Conservation (phyloP, 1,140 invertebrate genomes). For the Aleiodes sp. region DNA sequence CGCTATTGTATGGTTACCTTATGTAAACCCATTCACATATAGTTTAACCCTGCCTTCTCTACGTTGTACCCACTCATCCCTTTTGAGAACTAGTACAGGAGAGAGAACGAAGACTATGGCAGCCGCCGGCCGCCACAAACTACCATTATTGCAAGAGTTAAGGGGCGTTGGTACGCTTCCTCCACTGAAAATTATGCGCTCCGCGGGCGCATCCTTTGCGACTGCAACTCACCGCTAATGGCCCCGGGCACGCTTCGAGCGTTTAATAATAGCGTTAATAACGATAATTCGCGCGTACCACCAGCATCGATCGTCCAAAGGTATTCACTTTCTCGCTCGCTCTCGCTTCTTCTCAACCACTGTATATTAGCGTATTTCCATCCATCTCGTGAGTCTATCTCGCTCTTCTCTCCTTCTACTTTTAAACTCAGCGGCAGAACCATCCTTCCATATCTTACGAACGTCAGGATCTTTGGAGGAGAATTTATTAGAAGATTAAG, state of each 20-base stretch:
- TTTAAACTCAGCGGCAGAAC: not conserved
- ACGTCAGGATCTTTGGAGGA: not conserved
- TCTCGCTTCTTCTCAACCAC: too few species aligned
- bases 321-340: not conserved
- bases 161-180: constrained; percentile 21
- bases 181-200: constrained; percentile 34
- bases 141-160: constrained; percentile 37
- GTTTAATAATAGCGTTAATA: constrained; percentile 43
- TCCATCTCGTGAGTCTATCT: too few species aligned
- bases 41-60: not conserved
- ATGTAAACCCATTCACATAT: not conserved
- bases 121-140: constrained; percentile 32
- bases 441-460: not conserved
- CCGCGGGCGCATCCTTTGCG: constrained; percentile 37
- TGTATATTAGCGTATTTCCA: not conserved
- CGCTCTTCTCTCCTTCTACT: too few species aligned
- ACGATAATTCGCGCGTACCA: constrained; percentile 41
- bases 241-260: constrained; percentile 37
- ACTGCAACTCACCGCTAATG: constrained; percentile 41
- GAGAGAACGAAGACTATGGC: constrained; percentile 2
- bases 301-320: constrained; percentile 24
- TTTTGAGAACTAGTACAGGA: not conserved
- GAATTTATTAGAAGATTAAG: constrained; percentile 9
- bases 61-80: constrained; percentile 10
- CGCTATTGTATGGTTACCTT: not conserved